Evolutionary conservation across 2,888 invertebrate species (phyloP).

Genomic region (Eubasilissa splendida): DNA sequence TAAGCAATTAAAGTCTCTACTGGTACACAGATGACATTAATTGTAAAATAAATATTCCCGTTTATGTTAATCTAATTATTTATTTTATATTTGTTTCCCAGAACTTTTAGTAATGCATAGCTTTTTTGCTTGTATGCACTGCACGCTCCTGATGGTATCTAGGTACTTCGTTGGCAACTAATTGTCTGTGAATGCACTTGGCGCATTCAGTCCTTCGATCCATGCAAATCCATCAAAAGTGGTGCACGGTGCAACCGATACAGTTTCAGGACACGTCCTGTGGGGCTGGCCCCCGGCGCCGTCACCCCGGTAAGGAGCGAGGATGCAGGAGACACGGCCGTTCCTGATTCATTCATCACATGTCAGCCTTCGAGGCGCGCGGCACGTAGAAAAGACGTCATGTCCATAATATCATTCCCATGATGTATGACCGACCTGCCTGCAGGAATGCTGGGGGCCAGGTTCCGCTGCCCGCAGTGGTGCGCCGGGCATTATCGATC

Average conservation of each 20-base stretch:
- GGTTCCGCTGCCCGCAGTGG: too few species aligned
- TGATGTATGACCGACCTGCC: background rate
- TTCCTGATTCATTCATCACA: slow-evolving; percentile 22
- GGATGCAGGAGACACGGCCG: background rate
- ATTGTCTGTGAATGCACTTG: background rate
- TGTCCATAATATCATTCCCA: slow-evolving; percentile 12
- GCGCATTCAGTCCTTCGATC: background rate
- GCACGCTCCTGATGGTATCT: background rate
- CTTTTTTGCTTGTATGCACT: too few species aligned
- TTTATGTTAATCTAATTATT: too few species aligned
- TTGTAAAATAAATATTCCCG: too few species aligned
- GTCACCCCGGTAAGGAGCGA: slow-evolving; percentile 12
- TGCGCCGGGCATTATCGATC: too few species aligned
- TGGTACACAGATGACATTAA: too few species aligned
- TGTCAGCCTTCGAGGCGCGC: slow-evolving; percentile 2
- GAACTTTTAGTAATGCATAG: too few species aligned
- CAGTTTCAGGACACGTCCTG: slow-evolving; percentile 11
- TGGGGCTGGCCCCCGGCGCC: background rate
- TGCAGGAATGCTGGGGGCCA: background rate
- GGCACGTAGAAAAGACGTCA: slow-evolving; percentile 21
- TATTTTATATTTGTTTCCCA: too few species aligned
- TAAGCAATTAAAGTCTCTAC: too few species aligned
- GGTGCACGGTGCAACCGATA: slow-evolving; percentile 2
- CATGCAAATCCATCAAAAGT: background rate
- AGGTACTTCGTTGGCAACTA: background rate